Evolutionary conservation across 2,113 vertebrate species (phyloP), one percentile per base, ranked within the genome.

Genomic region (Gopherus flavomarginatus): DNA sequence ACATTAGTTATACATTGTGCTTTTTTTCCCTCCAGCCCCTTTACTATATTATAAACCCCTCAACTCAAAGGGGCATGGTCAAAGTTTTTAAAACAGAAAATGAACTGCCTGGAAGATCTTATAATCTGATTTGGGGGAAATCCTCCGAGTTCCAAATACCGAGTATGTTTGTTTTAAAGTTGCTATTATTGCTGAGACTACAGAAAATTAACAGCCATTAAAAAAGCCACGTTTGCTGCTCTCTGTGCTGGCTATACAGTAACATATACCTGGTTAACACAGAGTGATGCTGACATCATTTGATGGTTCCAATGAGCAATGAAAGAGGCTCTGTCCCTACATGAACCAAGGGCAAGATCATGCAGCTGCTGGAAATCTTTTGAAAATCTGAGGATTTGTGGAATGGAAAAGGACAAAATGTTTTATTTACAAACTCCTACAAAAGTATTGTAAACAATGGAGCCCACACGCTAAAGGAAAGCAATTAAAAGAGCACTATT

Each of bases 1-100:
- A 0, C 5, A 4, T 56, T 3, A 1, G 24, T 49, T 44, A 5
- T 6, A 35, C 35, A 53, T 62, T 53, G 62, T 65, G 9, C 47
- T 42, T 0, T n/a, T 83, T 54, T 86, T 31, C 29, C 59, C n/a
- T 10, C 13, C 27, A 0, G n/a, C 12, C 50, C 22, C 80, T 78
- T 27, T 78, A 47, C 24, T 47, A 14, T 47, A 47, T 78, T 78
- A 12, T 47, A 44, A 78, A 78, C 8, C 3, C 12, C 12, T 52
- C 47, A 62, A 5, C 27, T n/a, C 56, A n/a, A 83, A 89, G 75
- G 54, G 65, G 78, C 0, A 0, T 52, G n/a, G 87, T 56, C 72
- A 87, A 38, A 78, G 72, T 29, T 21, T 14, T 8, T 38, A 62
- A 54, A 79, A 82, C 12, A 44, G 49, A 81, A 83, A 79, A 54